A percentile compares a stretch with the other conserved stretches of the same genome.
phyloP scores from a whole-genome alignment of 2,888 invertebrate genomes.

The Lasioglossum leucozonium region DNA sequence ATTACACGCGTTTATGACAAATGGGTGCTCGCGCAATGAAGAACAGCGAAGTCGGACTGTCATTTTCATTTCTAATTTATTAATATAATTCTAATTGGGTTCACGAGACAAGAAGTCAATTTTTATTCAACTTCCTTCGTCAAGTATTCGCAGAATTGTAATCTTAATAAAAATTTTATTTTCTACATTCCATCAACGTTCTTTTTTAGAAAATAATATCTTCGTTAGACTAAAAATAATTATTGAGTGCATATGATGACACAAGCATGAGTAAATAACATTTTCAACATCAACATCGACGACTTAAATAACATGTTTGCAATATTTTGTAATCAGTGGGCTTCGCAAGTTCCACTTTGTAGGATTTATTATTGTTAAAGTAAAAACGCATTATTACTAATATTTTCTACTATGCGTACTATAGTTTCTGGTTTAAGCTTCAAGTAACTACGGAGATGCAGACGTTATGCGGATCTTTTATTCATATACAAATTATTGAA shows the following conservation, averaged over 20 bases:
- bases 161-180: too few relatives aligned
- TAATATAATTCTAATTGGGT: too few relatives aligned
- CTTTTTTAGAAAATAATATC: neutral
- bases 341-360: neutral
- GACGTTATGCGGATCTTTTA: neutral
- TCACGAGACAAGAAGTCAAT: too few relatives aligned
- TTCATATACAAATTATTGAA: neutral
- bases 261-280: neutral
- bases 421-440: neutral
- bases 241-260: neutral
- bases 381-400: neutral
- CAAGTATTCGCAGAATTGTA: too few relatives aligned
- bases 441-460: neutral
- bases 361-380: neutral
- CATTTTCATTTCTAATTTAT: neutral
- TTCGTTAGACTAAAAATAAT: neutral
- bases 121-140: too few relatives aligned
- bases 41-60: neutral
- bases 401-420: neutral
- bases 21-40: neutral
- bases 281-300: neutral
- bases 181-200: too few relatives aligned
- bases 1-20: neutral
- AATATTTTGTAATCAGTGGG: neutral
- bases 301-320: neutral